Percentiles rank a stretch among this genome's conserved stretches.
Evolutionary conservation across 2,113 vertebrate genomes (phyloP).

Genomic region (Saccopteryx bilineata): DNA sequence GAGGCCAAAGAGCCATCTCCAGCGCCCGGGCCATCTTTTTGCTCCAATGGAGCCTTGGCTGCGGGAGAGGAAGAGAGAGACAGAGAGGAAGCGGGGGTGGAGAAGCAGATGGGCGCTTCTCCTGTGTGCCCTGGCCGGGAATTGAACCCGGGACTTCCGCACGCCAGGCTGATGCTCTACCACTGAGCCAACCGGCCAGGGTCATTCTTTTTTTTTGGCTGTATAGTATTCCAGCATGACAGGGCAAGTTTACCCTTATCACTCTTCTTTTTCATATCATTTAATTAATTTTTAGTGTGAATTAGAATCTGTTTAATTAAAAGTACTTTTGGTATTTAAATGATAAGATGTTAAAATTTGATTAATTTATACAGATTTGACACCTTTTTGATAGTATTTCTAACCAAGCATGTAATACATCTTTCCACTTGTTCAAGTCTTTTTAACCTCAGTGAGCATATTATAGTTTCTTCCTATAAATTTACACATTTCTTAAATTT

Average conservation of each 20-base stretch:
- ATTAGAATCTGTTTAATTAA: neutral
- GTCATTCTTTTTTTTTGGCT: neutral
- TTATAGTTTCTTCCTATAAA: neutral
- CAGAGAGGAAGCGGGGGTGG: too few relatives aligned
- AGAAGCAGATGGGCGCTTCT: too few relatives aligned
- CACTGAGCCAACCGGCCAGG: too few relatives aligned
- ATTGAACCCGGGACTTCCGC: too few relatives aligned
- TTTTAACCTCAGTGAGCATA: neutral
- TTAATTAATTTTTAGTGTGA: neutral
- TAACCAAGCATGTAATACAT: neutral
- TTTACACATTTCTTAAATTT: neutral
- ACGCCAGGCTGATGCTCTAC: too few relatives aligned
- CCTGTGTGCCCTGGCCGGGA: too few relatives aligned
- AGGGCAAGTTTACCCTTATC: neutral
- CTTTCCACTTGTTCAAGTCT: neutral
- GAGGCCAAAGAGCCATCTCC: too few relatives aligned
- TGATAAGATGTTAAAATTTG: neutral
- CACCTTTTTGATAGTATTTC: neutral
- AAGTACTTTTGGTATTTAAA: neutral
- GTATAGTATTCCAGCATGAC: neutral
- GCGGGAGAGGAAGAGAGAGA: too few relatives aligned
- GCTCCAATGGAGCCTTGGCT: too few relatives aligned
- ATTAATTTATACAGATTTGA: neutral
- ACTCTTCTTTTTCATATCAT: neutral
- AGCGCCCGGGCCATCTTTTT: too few relatives aligned